Percentiles rank a stretch among this genome's conserved stretches.
Evolutionary conservation across 1,140 invertebrate species (phyloP).

Genomic region (Atta colombica): DNA sequence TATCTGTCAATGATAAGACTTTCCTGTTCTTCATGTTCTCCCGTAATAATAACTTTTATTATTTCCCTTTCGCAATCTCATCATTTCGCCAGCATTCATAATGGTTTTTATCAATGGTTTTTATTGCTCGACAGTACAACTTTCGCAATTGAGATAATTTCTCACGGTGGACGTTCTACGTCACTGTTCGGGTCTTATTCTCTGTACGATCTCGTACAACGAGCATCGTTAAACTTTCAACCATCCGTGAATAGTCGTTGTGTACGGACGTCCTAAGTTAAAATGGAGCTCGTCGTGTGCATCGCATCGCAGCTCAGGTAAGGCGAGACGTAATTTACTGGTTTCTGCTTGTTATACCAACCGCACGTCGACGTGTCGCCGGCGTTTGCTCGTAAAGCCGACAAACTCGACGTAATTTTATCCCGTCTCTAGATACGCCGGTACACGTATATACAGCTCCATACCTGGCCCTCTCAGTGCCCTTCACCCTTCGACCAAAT

Average conservation of each 20-base stretch:
- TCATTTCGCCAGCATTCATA: background rate
- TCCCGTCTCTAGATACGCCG: slow-evolving; percentile 68
- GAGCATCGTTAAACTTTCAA: slow-evolving; percentile 57
- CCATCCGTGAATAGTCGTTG: slow-evolving; percentile 12
- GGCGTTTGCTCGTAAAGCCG: slow-evolving; percentile 76
- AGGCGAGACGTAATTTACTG: slow-evolving; percentile 78
- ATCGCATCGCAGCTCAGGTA: slow-evolving; percentile 58
- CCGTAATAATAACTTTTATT: background rate
- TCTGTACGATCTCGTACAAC: background rate
- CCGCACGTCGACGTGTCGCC: slow-evolving; percentile 69
- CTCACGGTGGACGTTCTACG: slow-evolving; percentile 10
- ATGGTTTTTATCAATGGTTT: background rate
- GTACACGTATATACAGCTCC: slow-evolving; percentile 37
- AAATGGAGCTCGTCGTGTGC: slow-evolving; percentile 63
- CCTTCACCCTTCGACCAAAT: slow-evolving; percentile 76
- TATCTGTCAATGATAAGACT: too few relatives aligned
- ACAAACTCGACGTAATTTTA: slow-evolving; percentile 80
- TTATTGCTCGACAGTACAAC: background rate
- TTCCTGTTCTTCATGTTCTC: too few relatives aligned
- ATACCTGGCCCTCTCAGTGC: background rate
- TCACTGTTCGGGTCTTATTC: slow-evolving; percentile 18
- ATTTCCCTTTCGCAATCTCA: background rate
- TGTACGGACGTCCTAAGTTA: slow-evolving; percentile 39
- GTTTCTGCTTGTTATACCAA: slow-evolving; percentile 73
- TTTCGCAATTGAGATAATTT: slow-evolving; percentile 35